Base-by-base conservation (phyloP, 2,113 vertebrate genomes). In the Syngnathus floridae region DNA sequence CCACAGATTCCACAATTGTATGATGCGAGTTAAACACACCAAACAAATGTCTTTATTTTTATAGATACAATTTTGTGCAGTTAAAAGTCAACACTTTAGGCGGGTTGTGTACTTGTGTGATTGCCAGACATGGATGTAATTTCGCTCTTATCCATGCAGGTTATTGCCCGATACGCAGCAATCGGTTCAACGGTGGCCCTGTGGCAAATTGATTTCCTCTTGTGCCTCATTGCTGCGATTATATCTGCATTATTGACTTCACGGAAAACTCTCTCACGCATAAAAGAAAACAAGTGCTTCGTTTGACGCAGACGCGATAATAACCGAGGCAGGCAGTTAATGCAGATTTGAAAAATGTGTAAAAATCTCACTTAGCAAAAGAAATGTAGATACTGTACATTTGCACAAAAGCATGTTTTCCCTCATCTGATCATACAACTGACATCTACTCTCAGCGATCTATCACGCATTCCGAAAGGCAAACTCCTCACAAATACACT, bases 361-460 rank as follows among this genome's bases (percentile, higher is more conserved):
- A 61, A 10, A 48, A 65, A 43, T 13, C 59, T 19, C 77, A 78
- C 77, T 77, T 71, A 57, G 74, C 45, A 69, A 74, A 73, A 69
- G 11, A 66, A 49, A 35, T 65, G 63, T 56, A 79, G 65, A 52
- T 67, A 31, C 26, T 31, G 26, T 31, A 79, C 68, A 70, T 54
- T 61, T 78, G 66, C 59, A 58, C 65, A 58, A 10, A 14, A 74
- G 62, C 75, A 72, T 26, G 1, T 61, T 74, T 78, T 71, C 65
- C 65, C 73, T 64, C 65, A 77, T 65, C 5, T 21, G 73, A 76
- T 80, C 72, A 80, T 74, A 80, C 69, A 82, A 78, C 78, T 79
- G 83, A 31, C 26, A 31, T 74, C 71, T 72, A 82, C 77, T 40
- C 61, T 79, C 71, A 70, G 64, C 63, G 72, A 70, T 26, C 74